A percentile compares a stretch with the other conserved stretches of the same genome.
Evolutionary conservation across 2,797 vertebrate genomes (phyloP).

Genomic region (Pantherophis alleghaniensis): DNA sequence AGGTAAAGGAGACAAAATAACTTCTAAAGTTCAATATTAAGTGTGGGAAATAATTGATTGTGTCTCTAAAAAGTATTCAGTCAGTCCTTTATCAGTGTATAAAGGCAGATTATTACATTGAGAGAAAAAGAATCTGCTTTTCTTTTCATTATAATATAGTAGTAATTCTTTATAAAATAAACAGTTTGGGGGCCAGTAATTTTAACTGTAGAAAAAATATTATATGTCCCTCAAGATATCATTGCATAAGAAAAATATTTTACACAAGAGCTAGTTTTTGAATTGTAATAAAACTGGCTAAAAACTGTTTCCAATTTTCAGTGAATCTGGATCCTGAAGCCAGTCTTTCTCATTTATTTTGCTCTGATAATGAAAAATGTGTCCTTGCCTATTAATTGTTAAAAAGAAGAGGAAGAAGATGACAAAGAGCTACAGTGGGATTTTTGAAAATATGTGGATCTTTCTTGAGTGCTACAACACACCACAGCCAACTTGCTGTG

Average conservation of each 20-base stretch:
- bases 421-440: not conserved
- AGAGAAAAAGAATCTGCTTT: not conserved
- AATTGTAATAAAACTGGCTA: not conserved
- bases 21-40: not conserved
- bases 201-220: not conserved
- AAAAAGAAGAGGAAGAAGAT: not conserved
- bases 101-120: not conserved
- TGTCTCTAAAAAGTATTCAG: not conserved
- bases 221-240: not conserved
- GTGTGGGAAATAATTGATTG: not conserved
- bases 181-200: not conserved
- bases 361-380: not conserved
- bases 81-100: not conserved
- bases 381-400: too few species aligned
- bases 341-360: not conserved
- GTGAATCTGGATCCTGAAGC: not conserved
- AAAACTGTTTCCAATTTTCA: not conserved
- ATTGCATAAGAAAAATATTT: not conserved
- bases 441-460: too few species aligned
- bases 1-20: not conserved
- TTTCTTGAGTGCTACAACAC: not conserved
- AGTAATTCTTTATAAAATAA: not conserved
- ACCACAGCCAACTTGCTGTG: not conserved
- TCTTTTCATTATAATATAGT: not conserved
- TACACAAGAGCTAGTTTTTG: not conserved